Conservation (phyloP, 2,113 vertebrate species). For the Solea senegalensis region DNA sequence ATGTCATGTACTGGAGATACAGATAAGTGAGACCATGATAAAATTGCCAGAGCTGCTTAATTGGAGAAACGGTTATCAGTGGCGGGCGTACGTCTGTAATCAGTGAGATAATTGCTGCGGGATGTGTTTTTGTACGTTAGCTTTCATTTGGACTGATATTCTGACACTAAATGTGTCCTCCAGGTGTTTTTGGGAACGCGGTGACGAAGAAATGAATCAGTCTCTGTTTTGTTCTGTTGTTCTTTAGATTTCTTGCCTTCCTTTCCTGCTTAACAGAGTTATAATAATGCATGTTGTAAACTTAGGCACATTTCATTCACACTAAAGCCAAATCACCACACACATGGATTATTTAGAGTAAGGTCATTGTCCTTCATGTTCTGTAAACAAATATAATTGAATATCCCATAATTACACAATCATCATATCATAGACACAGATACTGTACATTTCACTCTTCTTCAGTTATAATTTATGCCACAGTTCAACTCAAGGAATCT, state of each 20-base stretch:
- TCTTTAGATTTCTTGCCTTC: too few relatives aligned
- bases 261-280: too few relatives aligned
- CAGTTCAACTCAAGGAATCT: slow-evolving; percentile 36
- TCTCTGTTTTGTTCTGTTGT: too few relatives aligned
- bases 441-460: slow-evolving; percentile 5
- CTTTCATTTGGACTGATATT: background rate
- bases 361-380: background rate
- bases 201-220: too few relatives aligned
- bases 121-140: background rate
- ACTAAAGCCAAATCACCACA: background rate
- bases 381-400: background rate
- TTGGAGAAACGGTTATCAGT: background rate
- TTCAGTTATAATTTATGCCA: slow-evolving; percentile 8
- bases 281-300: too few relatives aligned
- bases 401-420: too few relatives aligned
- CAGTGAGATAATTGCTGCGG: background rate
- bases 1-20: background rate
- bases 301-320: too few relatives aligned
- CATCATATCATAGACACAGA: background rate
- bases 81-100: background rate
- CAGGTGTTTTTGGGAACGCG: too few relatives aligned
- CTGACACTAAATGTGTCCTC: too few relatives aligned
- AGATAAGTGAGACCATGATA: too few relatives aligned
- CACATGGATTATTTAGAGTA: background rate
- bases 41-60: too few relatives aligned